Evolutionary conservation across 2,113 vertebrate genomes (phyloP).

Genomic region (Reinhardtius hippoglossoides): DNA sequence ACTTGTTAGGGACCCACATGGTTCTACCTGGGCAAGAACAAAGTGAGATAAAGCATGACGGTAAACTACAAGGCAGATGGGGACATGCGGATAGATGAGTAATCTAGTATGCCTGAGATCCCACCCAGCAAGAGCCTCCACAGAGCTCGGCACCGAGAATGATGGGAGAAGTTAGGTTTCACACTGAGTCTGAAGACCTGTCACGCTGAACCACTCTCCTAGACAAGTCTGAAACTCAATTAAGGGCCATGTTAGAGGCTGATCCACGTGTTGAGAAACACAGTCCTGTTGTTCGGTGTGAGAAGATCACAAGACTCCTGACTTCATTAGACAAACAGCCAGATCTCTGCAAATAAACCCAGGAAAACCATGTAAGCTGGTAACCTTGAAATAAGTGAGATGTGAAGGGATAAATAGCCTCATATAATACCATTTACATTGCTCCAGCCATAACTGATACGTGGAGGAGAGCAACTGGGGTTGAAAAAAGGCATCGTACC

Average conservation of each 20-base stretch:
- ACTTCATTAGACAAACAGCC: constrained; percentile 47
- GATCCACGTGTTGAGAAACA: constrained; percentile 44
- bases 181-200: constrained; percentile 50
- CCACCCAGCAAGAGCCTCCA: constrained; percentile 50
- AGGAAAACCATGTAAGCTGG: not conserved
- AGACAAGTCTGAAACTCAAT: constrained; percentile 66
- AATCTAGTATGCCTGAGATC: constrained; percentile 64
- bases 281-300: constrained; percentile 40
- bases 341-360: constrained; percentile 5
- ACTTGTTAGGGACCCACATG: constrained; percentile 66
- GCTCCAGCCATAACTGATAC: constrained; percentile 25
- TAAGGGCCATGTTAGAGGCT: constrained; percentile 59
- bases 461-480: constrained; percentile 14
- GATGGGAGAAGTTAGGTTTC: constrained; percentile 57
- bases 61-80: constrained; percentile 58
- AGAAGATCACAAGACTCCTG: constrained; percentile 9
- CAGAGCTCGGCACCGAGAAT: constrained; percentile 54
- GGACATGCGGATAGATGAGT: constrained; percentile 71
- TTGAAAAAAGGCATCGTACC: constrained; percentile 39
- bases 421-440: constrained; percentile 37
- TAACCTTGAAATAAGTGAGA: not conserved
- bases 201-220: constrained; percentile 57
- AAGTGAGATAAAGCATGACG: constrained; percentile 77
- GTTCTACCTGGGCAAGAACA: constrained; percentile 67
- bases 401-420: constrained; percentile 18